A percentile compares a stretch with the other conserved stretches of the same genome.
phyloP scores from a whole-genome alignment of 2,888 invertebrate genomes.

The Megaustenia siamemsis region DNA sequence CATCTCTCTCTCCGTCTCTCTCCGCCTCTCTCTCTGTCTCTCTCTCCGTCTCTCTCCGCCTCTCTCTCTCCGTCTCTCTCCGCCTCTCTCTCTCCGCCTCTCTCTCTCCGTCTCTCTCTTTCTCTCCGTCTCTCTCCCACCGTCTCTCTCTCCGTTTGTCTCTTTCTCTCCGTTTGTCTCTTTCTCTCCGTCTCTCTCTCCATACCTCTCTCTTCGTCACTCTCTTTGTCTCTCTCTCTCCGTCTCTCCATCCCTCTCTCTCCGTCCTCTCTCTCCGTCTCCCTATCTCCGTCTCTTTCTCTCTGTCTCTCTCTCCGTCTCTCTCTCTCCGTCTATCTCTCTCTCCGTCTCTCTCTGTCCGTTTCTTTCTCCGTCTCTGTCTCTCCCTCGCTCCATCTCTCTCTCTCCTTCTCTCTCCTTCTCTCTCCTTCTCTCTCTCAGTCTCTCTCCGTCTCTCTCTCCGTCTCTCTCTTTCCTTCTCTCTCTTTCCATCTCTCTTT shows the following conservation, averaged over 20 bases:
- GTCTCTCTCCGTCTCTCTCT: too few relatives aligned
- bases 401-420: too few relatives aligned
- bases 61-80: background rate
- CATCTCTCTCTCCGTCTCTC: background rate
- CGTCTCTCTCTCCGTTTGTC: background rate
- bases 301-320: background rate
- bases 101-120: background rate
- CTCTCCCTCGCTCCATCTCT: too few relatives aligned
- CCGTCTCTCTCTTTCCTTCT: too few relatives aligned
- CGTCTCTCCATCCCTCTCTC: background rate
- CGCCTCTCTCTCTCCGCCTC: background rate
- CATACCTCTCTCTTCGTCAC: background rate
- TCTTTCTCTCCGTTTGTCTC: too few relatives aligned
- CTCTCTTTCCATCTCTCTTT: too few relatives aligned
- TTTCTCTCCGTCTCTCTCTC: background rate
- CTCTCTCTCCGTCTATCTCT: background rate
- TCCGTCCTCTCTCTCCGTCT: background rate
- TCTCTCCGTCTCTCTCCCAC: background rate
- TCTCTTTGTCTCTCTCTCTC: background rate
- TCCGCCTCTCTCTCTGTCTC: conserved; percentile 5
- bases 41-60: too few relatives aligned
- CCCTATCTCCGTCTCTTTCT: background rate
- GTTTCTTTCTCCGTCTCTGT: background rate
- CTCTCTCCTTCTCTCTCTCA: too few relatives aligned
- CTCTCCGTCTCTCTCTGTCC: too few relatives aligned